Base-by-base conservation (phyloP, 2,113 vertebrate species). In the Silurus glanis region DNA sequence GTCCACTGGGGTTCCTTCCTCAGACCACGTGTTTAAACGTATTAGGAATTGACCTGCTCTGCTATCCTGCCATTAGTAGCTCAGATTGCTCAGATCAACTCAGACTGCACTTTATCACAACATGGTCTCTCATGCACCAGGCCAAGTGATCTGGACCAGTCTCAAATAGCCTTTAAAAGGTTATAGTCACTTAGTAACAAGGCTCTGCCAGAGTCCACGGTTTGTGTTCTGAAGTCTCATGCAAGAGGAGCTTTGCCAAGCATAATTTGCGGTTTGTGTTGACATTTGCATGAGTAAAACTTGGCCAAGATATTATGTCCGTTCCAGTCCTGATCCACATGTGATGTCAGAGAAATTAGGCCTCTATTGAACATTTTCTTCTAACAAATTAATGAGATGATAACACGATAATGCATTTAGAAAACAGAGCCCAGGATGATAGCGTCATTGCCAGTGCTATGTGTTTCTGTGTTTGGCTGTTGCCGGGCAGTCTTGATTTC, bases 391-490 rank as follows among this genome's bases (percentile, higher is more conserved):
- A 62, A 51, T 37, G 47, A 80, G 49, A 74, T 56, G n/a, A 74
- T 82, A 75, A 82, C 13, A 55, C 25, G 45, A 56, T 62, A 74
- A 82, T 86, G 79, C 66, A 51, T 82, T 82, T 82, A 61, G 85
- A 79, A 86, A 86, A 55, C 78, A 59, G 76, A 72, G 10, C 23
- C 56, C 47, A 72, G 25, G 23, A 75, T 76, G 85, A 82, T 85
- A 69, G n/a, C 49, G 69, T 86, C 45, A 59, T 58, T 72, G 51
- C 67, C 80, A 66, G 47, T 66, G 49, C 47, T 83, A 56, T 58
- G 51, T 64, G 58, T 47, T 83, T 82, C 47, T 66, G 80, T 55
- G 80, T 82, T 86, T 87, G 71, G 64, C 55, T 87, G 86, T 87
- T 87, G 80, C 81, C 64, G 51, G 86, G 80, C 86, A 87, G 86